Percentiles rank a stretch among this genome's conserved stretches.
phyloP scores from a whole-genome alignment of 2,797 vertebrate genomes.

The Diceros bicornis region DNA sequence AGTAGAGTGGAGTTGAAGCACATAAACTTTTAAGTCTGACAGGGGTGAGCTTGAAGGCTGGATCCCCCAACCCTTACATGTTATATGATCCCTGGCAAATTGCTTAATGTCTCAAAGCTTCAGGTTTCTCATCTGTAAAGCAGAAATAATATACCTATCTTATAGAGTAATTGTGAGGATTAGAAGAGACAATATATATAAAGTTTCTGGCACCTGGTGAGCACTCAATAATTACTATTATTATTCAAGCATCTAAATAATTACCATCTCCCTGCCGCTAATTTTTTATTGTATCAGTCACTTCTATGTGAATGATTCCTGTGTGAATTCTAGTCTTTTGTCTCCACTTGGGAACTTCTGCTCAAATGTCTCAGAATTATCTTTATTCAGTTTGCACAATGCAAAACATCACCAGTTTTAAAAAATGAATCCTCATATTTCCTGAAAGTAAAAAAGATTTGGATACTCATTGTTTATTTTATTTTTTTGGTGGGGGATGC shows the following conservation, averaged over 20 bases:
- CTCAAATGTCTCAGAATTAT: constrained; percentile 62
- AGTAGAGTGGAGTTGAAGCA: constrained; percentile 72
- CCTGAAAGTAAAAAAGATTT: background rate
- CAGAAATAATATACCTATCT: constrained; percentile 74
- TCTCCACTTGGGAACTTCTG: background rate
- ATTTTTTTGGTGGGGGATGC: too few species aligned
- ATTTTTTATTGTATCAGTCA: constrained; percentile 51
- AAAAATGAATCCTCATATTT: background rate
- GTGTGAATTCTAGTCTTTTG: constrained; percentile 56
- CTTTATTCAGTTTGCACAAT: background rate
- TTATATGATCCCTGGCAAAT: constrained; percentile 80
- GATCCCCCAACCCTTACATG: constrained; percentile 41
- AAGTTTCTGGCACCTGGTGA: constrained; percentile 26
- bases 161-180: constrained; percentile 55
- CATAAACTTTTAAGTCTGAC: constrained; percentile 78
- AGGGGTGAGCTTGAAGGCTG: constrained; percentile 61
- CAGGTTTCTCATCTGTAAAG: constrained; percentile 74
- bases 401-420: background rate
- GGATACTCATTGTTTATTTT: background rate
- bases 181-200: constrained; percentile 50
- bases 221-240: constrained; percentile 68
- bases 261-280: constrained; percentile 50
- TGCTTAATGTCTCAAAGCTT: constrained; percentile 77
- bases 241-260: constrained; percentile 75
- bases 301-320: constrained; percentile 49